Conservation (phyloP, 2,797 vertebrate species). For the Loriculus beryllinus region DNA sequence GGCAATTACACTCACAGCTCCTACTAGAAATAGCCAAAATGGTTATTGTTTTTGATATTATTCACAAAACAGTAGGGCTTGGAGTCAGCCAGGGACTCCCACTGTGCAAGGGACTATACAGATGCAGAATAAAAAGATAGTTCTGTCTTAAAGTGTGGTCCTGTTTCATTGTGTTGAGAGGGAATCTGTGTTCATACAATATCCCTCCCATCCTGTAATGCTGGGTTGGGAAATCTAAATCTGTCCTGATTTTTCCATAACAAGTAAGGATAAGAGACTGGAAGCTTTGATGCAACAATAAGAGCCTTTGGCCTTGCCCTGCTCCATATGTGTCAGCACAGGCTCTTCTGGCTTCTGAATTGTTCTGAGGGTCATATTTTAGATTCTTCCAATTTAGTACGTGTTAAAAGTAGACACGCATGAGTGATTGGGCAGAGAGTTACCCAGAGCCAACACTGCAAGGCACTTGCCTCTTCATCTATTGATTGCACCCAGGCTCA, state of each 20-base stretch:
- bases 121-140: background rate
- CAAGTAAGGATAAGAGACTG: background rate
- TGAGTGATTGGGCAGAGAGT: background rate
- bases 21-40: background rate
- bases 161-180: background rate
- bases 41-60: constrained; percentile 48
- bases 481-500: background rate
- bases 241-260: background rate
- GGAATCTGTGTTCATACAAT: background rate
- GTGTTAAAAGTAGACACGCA: background rate
- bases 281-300: background rate
- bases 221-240: background rate
- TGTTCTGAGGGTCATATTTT: background rate
- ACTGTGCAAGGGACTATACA: background rate
- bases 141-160: background rate
- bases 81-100: background rate
- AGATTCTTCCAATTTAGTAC: background rate
- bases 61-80: constrained; percentile 30
- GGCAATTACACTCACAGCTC: background rate
- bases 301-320: background rate
- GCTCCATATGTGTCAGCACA: background rate
- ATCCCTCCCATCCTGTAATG: background rate
- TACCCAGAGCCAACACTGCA: background rate
- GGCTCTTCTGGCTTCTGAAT: background rate
- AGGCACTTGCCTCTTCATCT: background rate